A percentile compares a stretch with the other conserved stretches of the same genome.
phyloP scores from a whole-genome alignment of 2,888 invertebrate genomes.

The Perdita meconis region DNA sequence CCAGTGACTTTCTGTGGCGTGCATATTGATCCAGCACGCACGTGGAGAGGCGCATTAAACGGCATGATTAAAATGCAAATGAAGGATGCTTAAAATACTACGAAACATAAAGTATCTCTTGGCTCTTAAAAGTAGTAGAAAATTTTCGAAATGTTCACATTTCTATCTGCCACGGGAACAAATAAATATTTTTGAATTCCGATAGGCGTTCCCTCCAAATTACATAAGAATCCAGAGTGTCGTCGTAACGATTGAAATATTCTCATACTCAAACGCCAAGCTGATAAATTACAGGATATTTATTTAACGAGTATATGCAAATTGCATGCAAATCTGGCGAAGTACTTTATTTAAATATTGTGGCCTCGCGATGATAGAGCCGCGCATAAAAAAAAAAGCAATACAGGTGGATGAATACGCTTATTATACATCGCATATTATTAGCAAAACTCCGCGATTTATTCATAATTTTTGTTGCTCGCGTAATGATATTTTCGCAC shows the following conservation, averaged over 20 bases:
- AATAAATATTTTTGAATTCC: background rate
- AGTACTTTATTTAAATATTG: constrained; percentile 16
- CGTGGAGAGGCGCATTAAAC: constrained; percentile 25
- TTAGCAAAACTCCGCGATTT: constrained; percentile 25
- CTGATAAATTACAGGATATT: background rate
- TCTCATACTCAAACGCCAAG: background rate
- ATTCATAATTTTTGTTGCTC: constrained; percentile 2
- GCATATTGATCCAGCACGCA: constrained; percentile 48
- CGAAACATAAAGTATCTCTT: no score
- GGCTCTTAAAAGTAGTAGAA: no score
- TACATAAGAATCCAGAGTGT: no score
- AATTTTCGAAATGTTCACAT: no score
- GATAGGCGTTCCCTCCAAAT: no score
- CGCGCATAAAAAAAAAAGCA: background rate
- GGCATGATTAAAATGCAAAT: constrained; percentile 63
- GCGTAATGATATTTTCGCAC: constrained; percentile 35
- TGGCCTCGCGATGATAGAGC: background rate
- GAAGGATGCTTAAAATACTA: constrained; percentile 57
- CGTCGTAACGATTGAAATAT: background rate
- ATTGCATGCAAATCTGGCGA: background rate
- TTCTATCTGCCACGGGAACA: background rate
- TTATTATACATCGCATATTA: constrained; percentile 18
- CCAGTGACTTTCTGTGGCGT: constrained; percentile 33
- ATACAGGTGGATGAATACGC: background rate
- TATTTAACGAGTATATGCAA: background rate